Conservation (phyloP, 1,140 invertebrate genomes). For the Bombus waltoni region DNA sequence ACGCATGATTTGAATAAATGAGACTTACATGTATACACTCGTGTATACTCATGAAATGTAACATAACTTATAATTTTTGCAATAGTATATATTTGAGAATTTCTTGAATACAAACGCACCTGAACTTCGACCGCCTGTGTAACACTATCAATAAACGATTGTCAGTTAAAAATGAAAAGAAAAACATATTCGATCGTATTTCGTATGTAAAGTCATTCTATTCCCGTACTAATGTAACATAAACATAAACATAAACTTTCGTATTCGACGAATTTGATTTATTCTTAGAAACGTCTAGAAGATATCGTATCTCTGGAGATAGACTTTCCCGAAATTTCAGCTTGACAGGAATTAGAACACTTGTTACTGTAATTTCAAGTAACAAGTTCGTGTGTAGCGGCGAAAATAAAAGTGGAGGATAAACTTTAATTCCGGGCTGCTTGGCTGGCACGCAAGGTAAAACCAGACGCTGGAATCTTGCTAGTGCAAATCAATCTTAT, state of each 20-base stretch:
- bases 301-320: background rate
- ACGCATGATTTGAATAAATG: background rate
- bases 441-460: slow-evolving; percentile 16
- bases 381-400: background rate
- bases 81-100: no score
- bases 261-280: background rate
- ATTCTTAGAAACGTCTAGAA: background rate
- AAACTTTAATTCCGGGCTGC: slow-evolving; percentile 12
- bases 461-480: slow-evolving; percentile 40
- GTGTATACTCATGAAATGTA: no score
- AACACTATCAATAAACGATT: no score
- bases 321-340: background rate
- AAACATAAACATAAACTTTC: background rate
- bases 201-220: no score
- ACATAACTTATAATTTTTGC: no score
- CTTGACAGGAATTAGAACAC: background rate
- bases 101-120: no score
- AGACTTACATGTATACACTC: background rate
- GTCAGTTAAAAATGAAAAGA: no score
- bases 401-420: background rate
- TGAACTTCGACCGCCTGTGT: no score
- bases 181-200: no score
- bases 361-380: background rate
- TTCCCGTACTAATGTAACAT: no score
- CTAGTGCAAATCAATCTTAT: slow-evolving; percentile 42